Percentiles rank a stretch among this genome's conserved stretches.
phyloP scores from a whole-genome alignment of 2,888 invertebrate species.

The Tridacna crocea region DNA sequence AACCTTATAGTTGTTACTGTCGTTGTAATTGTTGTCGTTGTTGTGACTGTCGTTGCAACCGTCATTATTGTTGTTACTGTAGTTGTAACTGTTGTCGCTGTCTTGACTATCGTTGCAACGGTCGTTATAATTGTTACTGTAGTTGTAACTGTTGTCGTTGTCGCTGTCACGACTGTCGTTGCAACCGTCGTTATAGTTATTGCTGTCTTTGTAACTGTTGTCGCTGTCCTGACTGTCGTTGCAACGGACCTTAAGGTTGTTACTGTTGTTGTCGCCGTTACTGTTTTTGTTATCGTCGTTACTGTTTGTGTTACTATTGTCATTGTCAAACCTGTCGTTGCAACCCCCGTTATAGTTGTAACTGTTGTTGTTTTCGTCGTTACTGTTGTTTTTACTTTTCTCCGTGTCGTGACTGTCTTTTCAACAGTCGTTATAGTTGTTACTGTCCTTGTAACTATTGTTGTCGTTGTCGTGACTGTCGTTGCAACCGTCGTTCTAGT shows the following conservation, averaged over 20 bases:
- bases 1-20: neutral
- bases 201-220: neutral
- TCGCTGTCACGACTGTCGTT: slow-evolving; percentile 4
- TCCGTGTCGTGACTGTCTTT: no score
- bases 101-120: neutral
- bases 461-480: neutral
- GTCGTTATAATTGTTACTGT: neutral
- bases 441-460: no score
- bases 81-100: neutral
- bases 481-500: neutral
- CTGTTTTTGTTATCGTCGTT: neutral
- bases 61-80: neutral
- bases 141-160: neutral
- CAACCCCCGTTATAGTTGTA: neutral
- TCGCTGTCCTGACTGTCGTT: neutral
- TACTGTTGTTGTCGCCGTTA: neutral
- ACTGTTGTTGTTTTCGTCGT: neutral
- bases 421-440: no score
- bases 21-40: neutral
- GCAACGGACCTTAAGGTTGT: neutral
- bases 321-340: neutral
- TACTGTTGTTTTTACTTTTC: neutral
- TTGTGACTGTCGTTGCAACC: slow-evolving; percentile 1
- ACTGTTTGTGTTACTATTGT: neutral
- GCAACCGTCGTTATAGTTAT: slow-evolving; percentile 4